Evolutionary conservation across 92 coral and sea anemone genomes (phyloP).

Genomic region (Pocillopora grandis): DNA sequence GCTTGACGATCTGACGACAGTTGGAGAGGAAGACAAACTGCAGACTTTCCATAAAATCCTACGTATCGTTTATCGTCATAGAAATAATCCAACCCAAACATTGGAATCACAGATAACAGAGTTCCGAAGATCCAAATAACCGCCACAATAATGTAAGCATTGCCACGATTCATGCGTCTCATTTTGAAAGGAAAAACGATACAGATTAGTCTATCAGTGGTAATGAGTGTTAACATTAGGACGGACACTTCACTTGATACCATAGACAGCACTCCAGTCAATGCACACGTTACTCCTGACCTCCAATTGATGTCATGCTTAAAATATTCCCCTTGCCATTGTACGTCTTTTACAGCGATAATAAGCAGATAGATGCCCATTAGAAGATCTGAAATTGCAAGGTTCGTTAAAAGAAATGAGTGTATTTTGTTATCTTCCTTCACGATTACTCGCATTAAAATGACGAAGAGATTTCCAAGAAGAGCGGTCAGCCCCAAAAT

Average conservation of each 20-base stretch:
- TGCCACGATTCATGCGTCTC: conserved; percentile 36
- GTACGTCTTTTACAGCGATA: conserved; percentile 73
- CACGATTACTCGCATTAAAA: conserved; percentile 56
- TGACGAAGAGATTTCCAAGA: conserved; percentile 73
- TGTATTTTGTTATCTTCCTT: conserved; percentile 79
- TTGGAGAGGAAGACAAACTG: conserved; percentile 89
- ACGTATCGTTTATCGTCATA: conserved; percentile 51
- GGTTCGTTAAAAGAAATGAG: conserved; percentile 80
- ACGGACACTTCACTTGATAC: conserved; percentile 89
- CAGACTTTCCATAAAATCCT: conserved; percentile 82
- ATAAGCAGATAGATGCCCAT: conserved; percentile 85
- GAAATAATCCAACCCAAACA: conserved; percentile 57
- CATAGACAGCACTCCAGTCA: conserved; percentile 79
- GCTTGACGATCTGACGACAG: conserved; percentile 69
- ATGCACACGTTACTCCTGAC: conserved; percentile 62
- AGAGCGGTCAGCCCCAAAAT: conserved; percentile 81
- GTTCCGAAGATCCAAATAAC: conserved; percentile 61
- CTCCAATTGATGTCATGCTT: conserved; percentile 84
- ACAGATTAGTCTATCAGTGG: conserved; percentile 77
- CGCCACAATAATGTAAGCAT: conserved; percentile 20
- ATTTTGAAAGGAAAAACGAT: conserved; percentile 73
- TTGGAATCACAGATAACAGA: conserved; percentile 61
- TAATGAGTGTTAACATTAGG: conserved; percentile 70
- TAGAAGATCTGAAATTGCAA: conserved; percentile 77
- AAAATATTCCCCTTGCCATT: conserved; percentile 80